Evolutionary conservation across 2,797 vertebrate species (phyloP), one percentile per base, ranked within the genome.

Genomic region (Phoebastria nigripes): DNA sequence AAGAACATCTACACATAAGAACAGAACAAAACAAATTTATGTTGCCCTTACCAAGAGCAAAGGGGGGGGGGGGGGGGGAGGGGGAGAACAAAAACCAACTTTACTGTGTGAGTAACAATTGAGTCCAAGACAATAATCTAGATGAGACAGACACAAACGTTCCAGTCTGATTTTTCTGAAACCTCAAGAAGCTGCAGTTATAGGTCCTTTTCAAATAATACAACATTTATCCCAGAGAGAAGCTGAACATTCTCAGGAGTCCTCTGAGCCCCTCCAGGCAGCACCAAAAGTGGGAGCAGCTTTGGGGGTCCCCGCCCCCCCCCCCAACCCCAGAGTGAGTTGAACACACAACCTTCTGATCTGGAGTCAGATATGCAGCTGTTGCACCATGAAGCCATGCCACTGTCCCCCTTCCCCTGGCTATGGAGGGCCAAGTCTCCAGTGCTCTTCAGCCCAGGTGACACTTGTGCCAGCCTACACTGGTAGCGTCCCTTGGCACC

Each of bases 261-360:
- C 58, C 65, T 66, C 65, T 84, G 78, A 87, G 77, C 29, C 9
- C 3, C 37, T 54, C 29, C 16, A 31, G 21, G 18, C 15, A 42
- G 20, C 28, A 15, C 18, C 25, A 44, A 62, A 74, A 61, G 24
- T 3, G 2, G 8, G 8, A 26, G 9, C 42, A 37, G 28, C 42
- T 22, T 18, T 31, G 31, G 5, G 7, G 9, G 3, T 2, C 9
- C 13, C 3, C 15, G 12, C 21, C 4, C 24, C 3, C 8, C 9
- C 3, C 21, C 5, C 20, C 22, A 14, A n/a, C 20, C 26, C 33
- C 62, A 51, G 37, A 24, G 29, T 87, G 49, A 62, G 37, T n/a
- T n/a, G 24, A 62, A 54, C 65, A 61, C 65, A 15, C 41, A 87
- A 54, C 31, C 11, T 67, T 42, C 61, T 49, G 46, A 46, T 33